Conservation (phyloP, 2,888 invertebrate species). For the Dione juno region DNA sequence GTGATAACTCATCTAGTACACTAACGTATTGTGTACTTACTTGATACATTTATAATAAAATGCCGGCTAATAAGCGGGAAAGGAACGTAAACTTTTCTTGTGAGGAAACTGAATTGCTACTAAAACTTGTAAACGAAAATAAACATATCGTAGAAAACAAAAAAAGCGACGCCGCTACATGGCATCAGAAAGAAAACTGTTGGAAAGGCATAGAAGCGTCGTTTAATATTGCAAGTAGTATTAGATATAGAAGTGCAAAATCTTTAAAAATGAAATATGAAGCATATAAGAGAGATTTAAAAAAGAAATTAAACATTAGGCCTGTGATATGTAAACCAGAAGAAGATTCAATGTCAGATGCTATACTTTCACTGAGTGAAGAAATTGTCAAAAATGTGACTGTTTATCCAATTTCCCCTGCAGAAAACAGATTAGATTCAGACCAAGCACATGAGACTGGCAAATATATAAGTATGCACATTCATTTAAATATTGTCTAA, state of each 20-base stretch:
- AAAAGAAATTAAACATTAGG: not conserved
- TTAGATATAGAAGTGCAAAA: constrained; percentile 12
- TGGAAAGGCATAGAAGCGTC: constrained; percentile 9
- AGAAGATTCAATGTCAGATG: not conserved
- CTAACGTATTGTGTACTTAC: not conserved
- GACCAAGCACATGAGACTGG: not conserved
- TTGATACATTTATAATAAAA: not conserved
- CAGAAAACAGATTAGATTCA: constrained; percentile 5
- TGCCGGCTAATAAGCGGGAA: not conserved
- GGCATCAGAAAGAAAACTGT: constrained; percentile 7
- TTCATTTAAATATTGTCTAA: not conserved
- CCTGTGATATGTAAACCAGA: not conserved
- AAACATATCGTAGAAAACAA: constrained; percentile 20
- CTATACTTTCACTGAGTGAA: not conserved
- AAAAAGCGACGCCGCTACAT: constrained; percentile 11
- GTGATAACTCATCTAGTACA: not conserved
- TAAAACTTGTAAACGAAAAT: not conserved
- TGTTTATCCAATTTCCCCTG: not conserved
- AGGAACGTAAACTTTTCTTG: constrained; percentile 5
- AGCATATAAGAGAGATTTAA: not conserved
- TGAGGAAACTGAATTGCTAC: not conserved
- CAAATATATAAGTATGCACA: not conserved
- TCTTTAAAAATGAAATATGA: constrained; percentile 15
- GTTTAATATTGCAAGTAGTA: not conserved
- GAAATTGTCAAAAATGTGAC: constrained; percentile 14